phyloP scores from a whole-genome alignment of 2,888 invertebrate species.

The Xestia ashworthii region DNA sequence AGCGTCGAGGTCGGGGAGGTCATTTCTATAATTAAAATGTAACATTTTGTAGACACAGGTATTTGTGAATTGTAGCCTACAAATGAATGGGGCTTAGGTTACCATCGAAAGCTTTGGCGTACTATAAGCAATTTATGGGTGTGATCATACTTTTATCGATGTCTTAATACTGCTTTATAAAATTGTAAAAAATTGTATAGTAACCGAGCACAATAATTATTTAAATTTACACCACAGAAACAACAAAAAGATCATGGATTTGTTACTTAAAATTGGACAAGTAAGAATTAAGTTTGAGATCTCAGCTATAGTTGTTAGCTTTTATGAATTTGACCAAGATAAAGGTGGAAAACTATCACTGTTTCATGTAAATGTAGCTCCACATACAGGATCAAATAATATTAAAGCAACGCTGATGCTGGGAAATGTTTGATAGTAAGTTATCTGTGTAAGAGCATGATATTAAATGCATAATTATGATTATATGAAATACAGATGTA shows the following conservation, averaged over 20 bases:
- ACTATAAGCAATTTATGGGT: not conserved
- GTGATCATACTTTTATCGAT: not conserved
- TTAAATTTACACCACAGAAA: not conserved
- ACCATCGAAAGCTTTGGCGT: not conserved
- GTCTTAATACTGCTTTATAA: not conserved
- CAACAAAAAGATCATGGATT: not conserved
- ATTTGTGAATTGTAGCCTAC: constrained; percentile 31
- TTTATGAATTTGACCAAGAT: not conserved
- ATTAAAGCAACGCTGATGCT: not conserved
- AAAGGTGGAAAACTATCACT: not conserved
- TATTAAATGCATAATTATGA: too few relatives aligned
- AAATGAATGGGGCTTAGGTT: constrained; percentile 6
- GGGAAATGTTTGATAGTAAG: not conserved
- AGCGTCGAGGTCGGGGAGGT: constrained; percentile 74
- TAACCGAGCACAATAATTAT: not conserved
- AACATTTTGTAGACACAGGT: constrained; percentile 58
- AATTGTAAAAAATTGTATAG: not conserved
- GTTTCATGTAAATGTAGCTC: not conserved
- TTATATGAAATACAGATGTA: not conserved
- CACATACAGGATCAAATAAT: constrained; percentile 1
- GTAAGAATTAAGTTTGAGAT: not conserved
- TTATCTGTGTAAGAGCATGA: not conserved
- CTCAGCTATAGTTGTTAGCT: not conserved
- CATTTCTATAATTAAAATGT: constrained; percentile 74
- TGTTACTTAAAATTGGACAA: not conserved